phyloP scores from a whole-genome alignment of 2,888 invertebrate species.

The Conus canariensis region DNA sequence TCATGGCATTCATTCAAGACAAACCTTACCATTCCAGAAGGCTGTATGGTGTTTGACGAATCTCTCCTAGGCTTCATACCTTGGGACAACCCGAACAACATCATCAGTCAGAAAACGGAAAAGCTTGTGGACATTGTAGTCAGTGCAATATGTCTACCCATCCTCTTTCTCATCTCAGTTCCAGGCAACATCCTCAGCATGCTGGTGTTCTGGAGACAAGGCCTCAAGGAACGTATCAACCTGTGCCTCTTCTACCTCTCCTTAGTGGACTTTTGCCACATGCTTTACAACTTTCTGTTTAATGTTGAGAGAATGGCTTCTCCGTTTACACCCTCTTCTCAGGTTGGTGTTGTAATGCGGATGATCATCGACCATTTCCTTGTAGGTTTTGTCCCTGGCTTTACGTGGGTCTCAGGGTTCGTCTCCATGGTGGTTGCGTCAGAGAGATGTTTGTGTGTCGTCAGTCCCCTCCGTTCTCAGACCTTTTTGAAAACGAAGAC shows the following conservation, averaged over 20 bases:
- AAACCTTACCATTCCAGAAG: background rate
- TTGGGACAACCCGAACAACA: slow-evolving; percentile 1
- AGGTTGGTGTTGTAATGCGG: background rate
- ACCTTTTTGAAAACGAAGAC: background rate
- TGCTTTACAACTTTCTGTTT: background rate
- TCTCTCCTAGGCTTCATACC: background rate
- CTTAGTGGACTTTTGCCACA: background rate
- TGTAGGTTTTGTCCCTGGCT: background rate
- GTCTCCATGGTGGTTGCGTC: background rate
- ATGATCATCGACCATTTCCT: background rate
- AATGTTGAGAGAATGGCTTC: background rate
- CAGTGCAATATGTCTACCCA: too few relatives aligned
- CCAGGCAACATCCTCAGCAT: background rate
- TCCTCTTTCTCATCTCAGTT: too few relatives aligned
- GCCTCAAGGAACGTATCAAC: background rate
- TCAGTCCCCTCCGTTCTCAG: background rate
- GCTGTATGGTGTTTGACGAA: background rate
- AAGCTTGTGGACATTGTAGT: background rate
- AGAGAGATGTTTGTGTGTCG: slow-evolving; percentile 5
- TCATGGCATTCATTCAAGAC: background rate
- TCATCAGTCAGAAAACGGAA: background rate
- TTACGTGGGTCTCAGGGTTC: background rate
- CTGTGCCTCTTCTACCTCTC: background rate
- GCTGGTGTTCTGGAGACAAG: background rate
- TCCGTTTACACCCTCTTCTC: background rate